Conservation (phyloP, 2,113 vertebrate genomes). For the Chionodraco myersi region DNA sequence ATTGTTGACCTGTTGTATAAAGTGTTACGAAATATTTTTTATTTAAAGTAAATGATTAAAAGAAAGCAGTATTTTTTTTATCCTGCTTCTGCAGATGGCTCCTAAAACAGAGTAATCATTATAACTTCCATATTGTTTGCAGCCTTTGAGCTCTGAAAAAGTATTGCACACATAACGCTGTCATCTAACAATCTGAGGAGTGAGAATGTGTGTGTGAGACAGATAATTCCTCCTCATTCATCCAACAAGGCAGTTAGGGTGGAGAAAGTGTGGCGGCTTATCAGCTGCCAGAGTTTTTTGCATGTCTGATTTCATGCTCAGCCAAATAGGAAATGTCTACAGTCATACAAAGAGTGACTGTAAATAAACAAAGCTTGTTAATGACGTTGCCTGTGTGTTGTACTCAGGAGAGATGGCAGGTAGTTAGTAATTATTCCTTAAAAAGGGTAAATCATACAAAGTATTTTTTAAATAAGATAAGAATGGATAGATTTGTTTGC, state of each 20-base stretch:
- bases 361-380: constrained; percentile 12
- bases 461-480: too few species aligned
- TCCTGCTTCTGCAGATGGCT: not conserved
- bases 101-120: not conserved
- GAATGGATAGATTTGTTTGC: not conserved
- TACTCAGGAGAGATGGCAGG: not conserved
- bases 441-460: not conserved
- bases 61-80: not conserved
- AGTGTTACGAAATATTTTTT: not conserved
- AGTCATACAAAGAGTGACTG: not conserved
- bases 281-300: not conserved
- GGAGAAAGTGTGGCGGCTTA: not conserved
- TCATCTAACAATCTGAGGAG: not conserved
- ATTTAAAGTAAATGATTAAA: not conserved
- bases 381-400: not conserved
- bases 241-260: not conserved
- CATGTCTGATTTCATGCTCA: constrained; percentile 8
- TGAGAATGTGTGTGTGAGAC: not conserved
- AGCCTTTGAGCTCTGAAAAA: not conserved
- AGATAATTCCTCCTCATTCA: not conserved
- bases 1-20: not conserved
- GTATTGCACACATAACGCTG: not conserved
- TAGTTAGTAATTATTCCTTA: not conserved
- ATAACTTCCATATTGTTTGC: not conserved
- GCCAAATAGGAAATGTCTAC: constrained; percentile 2